These are phyloP conservation scores for Octodon degus DNA, from an alignment of 2,113 vertebrate species.

Conservation along the genomic window DNA sequence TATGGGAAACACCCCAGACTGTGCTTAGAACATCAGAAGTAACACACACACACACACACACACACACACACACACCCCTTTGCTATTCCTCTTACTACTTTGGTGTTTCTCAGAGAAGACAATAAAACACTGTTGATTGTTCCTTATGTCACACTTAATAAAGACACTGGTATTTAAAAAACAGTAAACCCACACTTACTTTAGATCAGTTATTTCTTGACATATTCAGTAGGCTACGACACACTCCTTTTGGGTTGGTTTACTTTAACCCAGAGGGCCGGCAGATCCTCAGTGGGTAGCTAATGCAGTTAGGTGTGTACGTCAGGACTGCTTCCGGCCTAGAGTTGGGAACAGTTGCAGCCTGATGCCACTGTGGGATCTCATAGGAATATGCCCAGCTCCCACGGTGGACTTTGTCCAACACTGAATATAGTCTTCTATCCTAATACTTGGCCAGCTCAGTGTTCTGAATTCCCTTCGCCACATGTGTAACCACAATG, in stretches of 20 bases:
- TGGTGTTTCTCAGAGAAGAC: slow-evolving; percentile 31
- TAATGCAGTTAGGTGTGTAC: background rate
- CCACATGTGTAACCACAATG: background rate
- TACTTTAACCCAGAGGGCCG: background rate
- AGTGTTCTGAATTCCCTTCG: background rate
- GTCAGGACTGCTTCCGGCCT: background rate
- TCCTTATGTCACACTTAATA: slow-evolving; percentile 3
- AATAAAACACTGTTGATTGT: slow-evolving; percentile 26
- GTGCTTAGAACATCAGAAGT: background rate
- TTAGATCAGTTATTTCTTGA: slow-evolving; percentile 29
- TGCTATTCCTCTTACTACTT: background rate
- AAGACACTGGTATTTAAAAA: slow-evolving; percentile 41
- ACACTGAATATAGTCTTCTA: slow-evolving; percentile 4
- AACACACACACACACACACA: background rate
- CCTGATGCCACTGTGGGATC: background rate
- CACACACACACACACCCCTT: background rate
- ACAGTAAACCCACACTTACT: background rate
- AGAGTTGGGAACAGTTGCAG: slow-evolving; percentile 25
- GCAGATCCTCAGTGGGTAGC: background rate
- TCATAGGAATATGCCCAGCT: slow-evolving; percentile 50
- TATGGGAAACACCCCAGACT: background rate
- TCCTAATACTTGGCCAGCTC: background rate
- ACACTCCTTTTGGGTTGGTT: slow-evolving; percentile 29
- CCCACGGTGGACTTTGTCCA: background rate
- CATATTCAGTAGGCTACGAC: background rate